A percentile compares a stretch with the other conserved stretches of the same genome.
These are phyloP conservation scores for Petrocephalus schoutedeni DNA, from an alignment of 2,797 vertebrate genomes.

Conservation along the genomic window DNA sequence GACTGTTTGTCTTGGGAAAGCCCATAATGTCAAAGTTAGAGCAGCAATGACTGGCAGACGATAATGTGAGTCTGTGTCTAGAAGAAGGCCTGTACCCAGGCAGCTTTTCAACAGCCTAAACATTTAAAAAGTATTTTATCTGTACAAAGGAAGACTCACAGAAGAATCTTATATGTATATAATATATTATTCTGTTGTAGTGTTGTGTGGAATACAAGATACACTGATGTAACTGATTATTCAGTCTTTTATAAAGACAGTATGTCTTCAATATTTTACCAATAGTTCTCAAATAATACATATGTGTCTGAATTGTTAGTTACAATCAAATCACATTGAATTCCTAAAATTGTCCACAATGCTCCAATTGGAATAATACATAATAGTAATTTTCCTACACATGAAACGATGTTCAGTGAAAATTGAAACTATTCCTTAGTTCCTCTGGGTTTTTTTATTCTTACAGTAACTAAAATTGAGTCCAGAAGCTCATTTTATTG, in stretches of 20 bases:
- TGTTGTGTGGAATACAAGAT: not conserved
- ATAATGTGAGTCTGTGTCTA: not conserved
- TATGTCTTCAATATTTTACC: not conserved
- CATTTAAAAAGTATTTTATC: not conserved
- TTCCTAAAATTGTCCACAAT: not conserved
- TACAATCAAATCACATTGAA: not conserved
- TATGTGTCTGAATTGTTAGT: not conserved
- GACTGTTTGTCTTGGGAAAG: constrained; percentile 19
- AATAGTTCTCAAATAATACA: not conserved
- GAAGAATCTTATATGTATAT: not conserved
- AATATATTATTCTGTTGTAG: not conserved
- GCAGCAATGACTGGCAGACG: not conserved
- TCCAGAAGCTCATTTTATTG: not conserved
- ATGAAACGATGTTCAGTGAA: not conserved
- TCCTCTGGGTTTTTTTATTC: not conserved
- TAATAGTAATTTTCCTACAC: not conserved
- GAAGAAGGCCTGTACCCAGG: not conserved
- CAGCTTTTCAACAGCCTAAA: not conserved
- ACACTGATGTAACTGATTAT: not conserved
- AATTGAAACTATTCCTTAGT: not conserved
- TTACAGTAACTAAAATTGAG: not conserved
- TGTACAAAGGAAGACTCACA: not conserved
- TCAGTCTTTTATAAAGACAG: not conserved
- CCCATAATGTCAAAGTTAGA: not conserved
- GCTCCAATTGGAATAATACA: not conserved